Evolutionary conservation across 2,888 invertebrate species (phyloP).

Genomic region (Ichneumoninae sp.): DNA sequence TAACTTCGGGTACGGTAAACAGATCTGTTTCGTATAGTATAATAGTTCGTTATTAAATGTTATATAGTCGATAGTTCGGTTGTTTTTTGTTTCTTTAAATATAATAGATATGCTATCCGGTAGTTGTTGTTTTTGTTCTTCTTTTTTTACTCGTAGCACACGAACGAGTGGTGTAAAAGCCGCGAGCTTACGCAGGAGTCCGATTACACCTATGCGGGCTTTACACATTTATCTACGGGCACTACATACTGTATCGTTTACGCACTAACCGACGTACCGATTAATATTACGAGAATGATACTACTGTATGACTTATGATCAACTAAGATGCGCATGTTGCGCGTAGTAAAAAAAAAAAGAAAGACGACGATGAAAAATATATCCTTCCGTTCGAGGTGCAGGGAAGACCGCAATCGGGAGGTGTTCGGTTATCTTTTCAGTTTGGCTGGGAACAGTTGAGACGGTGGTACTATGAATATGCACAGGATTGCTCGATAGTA

Average conservation of each 20-base stretch:
- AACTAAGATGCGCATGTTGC: constrained; percentile 34
- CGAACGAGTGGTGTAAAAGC: constrained; percentile 29
- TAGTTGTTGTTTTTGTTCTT: constrained; percentile 18
- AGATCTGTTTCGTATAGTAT: constrained; percentile 66
- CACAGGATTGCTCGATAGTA: neutral
- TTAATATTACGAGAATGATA: constrained; percentile 37
- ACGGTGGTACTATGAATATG: constrained; percentile 7
- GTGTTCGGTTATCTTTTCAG: constrained; percentile 11
- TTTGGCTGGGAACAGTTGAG: constrained; percentile 50
- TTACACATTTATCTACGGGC: constrained; percentile 19
- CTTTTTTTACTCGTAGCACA: constrained; percentile 36
- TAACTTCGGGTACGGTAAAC: constrained; percentile 72
- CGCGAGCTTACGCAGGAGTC: constrained; percentile 10
- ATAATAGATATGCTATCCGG: constrained; percentile 43
- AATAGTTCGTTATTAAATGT: constrained; percentile 50
- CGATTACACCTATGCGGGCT: constrained; percentile 8
- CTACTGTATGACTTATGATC: constrained; percentile 47
- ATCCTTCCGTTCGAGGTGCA: constrained; percentile 10
- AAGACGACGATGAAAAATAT: constrained; percentile 24
- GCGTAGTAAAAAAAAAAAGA: constrained; percentile 29
- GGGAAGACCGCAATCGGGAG: constrained; percentile 9
- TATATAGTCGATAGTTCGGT: constrained; percentile 49
- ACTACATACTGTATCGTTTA: constrained; percentile 1
- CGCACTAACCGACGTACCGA: constrained; percentile 23
- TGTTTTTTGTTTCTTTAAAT: constrained; percentile 39